Conservation (phyloP, 2,797 vertebrate genomes). For the Amazonetta brasiliensis region DNA sequence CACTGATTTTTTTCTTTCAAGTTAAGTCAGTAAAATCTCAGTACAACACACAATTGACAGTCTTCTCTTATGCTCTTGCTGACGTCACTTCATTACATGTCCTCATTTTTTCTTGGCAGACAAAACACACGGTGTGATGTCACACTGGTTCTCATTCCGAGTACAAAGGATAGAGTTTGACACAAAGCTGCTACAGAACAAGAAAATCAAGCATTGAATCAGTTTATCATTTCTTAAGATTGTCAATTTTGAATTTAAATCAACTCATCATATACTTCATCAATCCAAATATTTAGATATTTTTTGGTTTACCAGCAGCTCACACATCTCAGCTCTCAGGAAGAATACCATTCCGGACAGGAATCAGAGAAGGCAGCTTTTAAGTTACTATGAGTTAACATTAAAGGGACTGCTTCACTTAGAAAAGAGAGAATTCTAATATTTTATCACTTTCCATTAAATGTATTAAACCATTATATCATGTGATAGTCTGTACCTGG, state of each 20-base stretch:
- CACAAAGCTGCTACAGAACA: neutral
- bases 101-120: neutral
- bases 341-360: neutral
- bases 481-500: neutral
- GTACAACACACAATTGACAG: neutral
- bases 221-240: neutral
- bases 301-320: neutral
- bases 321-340: neutral
- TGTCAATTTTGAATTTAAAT: neutral
- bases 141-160: neutral
- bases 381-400: neutral
- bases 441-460: neutral
- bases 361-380: neutral
- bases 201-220: neutral
- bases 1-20: neutral
- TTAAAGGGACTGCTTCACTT: neutral
- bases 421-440: neutral
- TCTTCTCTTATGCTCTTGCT: neutral
- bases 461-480: neutral
- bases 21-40: neutral
- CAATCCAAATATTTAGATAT: neutral
- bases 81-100: neutral
- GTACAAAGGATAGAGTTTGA: neutral
- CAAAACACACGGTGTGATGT: neutral
- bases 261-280: neutral